phyloP scores from a whole-genome alignment of 2,888 invertebrate species.

The Quadriops clusia region DNA sequence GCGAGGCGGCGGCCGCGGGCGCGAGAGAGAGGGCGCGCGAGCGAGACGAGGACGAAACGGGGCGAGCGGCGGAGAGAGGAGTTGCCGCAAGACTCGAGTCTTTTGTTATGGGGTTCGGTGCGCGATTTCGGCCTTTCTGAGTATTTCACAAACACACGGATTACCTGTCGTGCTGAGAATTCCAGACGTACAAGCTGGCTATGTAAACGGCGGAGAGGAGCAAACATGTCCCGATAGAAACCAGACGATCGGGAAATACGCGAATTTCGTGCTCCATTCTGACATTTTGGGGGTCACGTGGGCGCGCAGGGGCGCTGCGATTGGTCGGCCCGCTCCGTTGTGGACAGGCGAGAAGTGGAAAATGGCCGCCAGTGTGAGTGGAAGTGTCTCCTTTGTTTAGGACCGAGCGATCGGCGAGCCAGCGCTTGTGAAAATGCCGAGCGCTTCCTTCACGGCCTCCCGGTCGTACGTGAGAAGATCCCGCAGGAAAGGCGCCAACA shows the following conservation, averaged over 20 bases:
- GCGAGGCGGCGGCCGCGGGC: too few species aligned
- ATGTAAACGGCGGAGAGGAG: conserved; percentile 70
- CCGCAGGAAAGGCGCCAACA: conserved; percentile 82
- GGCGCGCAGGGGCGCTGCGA: conserved; percentile 20
- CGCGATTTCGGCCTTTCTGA: conserved; percentile 12
- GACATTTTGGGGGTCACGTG: conserved; percentile 33
- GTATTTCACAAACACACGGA: too few species aligned
- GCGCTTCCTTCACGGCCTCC: conserved; percentile 88
- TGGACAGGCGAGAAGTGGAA: conserved; percentile 50
- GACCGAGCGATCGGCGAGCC: conserved; percentile 40
- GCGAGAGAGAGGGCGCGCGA: conserved; percentile 4
- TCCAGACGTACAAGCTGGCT: conserved; percentile 82
- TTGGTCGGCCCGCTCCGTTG: conserved; percentile 24
- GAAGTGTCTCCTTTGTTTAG: conserved; percentile 77
- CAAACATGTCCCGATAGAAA: conserved; percentile 62
- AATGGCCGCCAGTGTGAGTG: conserved; percentile 73
- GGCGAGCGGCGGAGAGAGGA: conserved; percentile 13
- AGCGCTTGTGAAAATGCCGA: conserved; percentile 79
- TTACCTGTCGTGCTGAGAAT: conserved; percentile 62
- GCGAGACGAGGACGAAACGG: conserved; percentile 6
- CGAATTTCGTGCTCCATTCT: conserved; percentile 25
- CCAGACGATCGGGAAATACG: conserved; percentile 40
- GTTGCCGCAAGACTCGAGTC: conserved; percentile 16
- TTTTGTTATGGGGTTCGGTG: conserved; percentile 17
- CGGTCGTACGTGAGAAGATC: conserved; percentile 86